These are phyloP conservation scores for Procapra przewalskii DNA, from an alignment of 2,113 vertebrate genomes.

Conservation along the genomic window DNA sequence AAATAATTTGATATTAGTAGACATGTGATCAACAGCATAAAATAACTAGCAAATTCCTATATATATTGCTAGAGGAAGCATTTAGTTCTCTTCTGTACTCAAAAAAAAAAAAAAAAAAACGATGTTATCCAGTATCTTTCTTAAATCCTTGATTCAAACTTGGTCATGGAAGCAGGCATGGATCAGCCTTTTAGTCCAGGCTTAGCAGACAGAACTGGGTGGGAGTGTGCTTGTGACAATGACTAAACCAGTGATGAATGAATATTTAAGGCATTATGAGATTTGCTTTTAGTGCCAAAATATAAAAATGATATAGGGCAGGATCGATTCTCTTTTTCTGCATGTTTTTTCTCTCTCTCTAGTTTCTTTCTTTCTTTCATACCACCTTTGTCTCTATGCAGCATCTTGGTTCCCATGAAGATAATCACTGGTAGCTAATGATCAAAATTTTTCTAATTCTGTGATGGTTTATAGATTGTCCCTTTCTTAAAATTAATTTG, in stretches of 20 bases:
- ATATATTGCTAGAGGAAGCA: background rate
- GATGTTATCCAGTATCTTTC: background rate
- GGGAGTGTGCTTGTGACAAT: background rate
- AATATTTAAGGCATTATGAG: background rate
- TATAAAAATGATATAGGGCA: background rate
- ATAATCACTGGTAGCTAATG: background rate
- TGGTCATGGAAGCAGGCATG: conserved; percentile 49
- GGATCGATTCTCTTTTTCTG: background rate
- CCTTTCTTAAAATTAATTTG: background rate
- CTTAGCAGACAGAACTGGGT: conserved; percentile 59
- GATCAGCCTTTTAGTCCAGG: conserved; percentile 22
- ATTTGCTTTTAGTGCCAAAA: background rate
- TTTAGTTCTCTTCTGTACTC: background rate
- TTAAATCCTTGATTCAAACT: background rate
- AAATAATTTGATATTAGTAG: background rate
- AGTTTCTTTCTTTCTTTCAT: background rate
- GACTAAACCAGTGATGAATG: background rate
- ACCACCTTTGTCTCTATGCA: background rate
- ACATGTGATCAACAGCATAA: background rate
- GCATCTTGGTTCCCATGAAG: background rate
- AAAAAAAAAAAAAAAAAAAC: conserved; percentile 24
- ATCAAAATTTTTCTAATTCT: background rate
- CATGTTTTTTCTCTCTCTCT: background rate
- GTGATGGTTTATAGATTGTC: background rate
- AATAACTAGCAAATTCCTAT: background rate